Conservation (phyloP, 1,140 invertebrate species). For the Drosophila tsacasi region DNA sequence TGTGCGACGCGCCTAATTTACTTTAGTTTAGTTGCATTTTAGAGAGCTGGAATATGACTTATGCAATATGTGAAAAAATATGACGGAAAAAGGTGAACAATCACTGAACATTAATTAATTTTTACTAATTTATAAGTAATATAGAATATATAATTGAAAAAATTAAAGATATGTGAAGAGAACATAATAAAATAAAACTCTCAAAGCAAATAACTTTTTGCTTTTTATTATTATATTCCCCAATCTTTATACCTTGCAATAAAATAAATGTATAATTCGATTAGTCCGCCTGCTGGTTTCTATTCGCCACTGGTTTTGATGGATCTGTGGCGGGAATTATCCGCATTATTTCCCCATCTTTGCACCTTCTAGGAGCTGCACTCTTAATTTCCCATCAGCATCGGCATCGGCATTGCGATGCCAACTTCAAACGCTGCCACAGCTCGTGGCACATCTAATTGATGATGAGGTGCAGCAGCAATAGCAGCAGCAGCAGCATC, state of each 20-base stretch:
- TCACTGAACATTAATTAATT: too few species aligned
- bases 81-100: neutral
- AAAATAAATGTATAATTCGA: conserved; percentile 31
- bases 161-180: too few species aligned
- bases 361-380: conserved; percentile 44
- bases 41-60: conserved; percentile 45
- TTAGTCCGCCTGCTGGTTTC: conserved; percentile 10
- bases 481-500: conserved; percentile 12
- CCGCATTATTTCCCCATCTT: conserved; percentile 50
- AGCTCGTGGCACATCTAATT: conserved; percentile 65
- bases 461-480: conserved; percentile 55
- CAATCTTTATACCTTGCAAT: neutral
- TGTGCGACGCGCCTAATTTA: conserved; percentile 66
- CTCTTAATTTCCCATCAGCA: conserved; percentile 46
- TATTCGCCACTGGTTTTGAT: conserved; percentile 11
- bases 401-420: conserved; percentile 24
- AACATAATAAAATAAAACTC: too few species aligned
- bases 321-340: conserved; percentile 38
- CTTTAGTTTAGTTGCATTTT: conserved; percentile 73
- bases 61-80: conserved; percentile 5
- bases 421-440: conserved; percentile 49
- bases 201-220: too few species aligned
- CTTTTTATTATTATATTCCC: neutral
- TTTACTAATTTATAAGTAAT: neutral
- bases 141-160: too few species aligned